A percentile compares a stretch with the other conserved stretches of the same genome.
phyloP scores from a whole-genome alignment of 1,140 invertebrate species.

The Trialeurodes vaporariorum region DNA sequence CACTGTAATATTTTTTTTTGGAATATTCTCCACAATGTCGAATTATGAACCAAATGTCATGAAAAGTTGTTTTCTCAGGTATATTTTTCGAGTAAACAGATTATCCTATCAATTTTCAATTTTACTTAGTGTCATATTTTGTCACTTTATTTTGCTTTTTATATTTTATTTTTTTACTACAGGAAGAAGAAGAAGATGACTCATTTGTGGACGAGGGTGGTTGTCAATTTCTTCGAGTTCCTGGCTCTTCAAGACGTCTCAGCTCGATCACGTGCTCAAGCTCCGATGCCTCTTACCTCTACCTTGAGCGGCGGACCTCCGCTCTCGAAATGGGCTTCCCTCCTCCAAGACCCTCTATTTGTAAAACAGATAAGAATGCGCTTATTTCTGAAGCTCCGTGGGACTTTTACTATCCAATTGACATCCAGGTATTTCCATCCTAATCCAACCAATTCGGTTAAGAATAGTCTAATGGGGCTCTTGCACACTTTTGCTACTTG shows the following conservation, averaged over 20 bases:
- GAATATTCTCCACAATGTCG: too few species aligned
- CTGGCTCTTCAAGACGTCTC: constrained; percentile 41
- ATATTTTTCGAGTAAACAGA: too few species aligned
- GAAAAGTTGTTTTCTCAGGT: too few species aligned
- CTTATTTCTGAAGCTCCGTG: constrained; percentile 38
- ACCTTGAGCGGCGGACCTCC: constrained; percentile 56
- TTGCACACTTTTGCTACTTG: too few species aligned
- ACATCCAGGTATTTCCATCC: constrained; percentile 43
- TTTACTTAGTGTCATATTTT: too few species aligned
- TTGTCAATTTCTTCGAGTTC: not conserved
- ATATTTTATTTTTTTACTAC: not conserved
- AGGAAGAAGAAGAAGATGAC: not conserved
- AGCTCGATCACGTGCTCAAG: constrained; percentile 71
- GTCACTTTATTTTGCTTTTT: too few species aligned
- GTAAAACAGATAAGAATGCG: constrained; percentile 11
- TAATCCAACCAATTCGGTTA: too few species aligned
- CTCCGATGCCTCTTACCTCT: constrained; percentile 56
- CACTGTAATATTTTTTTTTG: too few species aligned
- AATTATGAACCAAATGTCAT: too few species aligned
- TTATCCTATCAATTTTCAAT: too few species aligned
- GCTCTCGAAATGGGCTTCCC: constrained; percentile 57
- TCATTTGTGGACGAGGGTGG: not conserved
- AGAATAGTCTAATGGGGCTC: too few species aligned
- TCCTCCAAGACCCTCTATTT: constrained; percentile 40
- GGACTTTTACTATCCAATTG: constrained; percentile 54